Conservation (phyloP, 1,140 invertebrate genomes). For the Trichonephila clavata region DNA sequence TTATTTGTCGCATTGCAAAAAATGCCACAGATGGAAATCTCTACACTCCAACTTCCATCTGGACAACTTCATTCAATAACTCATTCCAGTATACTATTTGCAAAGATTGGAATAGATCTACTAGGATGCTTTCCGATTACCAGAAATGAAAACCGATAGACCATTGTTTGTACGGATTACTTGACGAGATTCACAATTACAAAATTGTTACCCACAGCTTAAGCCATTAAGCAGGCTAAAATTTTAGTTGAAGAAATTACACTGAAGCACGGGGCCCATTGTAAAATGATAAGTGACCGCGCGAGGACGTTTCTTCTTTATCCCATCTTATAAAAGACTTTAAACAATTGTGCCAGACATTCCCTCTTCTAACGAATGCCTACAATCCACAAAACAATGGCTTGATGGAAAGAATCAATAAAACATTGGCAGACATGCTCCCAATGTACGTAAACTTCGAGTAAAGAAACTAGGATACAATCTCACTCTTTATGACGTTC, state of each 20-base stretch:
- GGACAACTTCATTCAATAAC: background rate
- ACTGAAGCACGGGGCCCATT: slow-evolving; percentile 65
- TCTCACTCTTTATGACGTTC: too few relatives aligned
- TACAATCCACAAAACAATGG: too few relatives aligned
- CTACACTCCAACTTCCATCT: background rate
- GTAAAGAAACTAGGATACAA: too few relatives aligned
- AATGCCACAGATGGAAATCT: slow-evolving; percentile 41
- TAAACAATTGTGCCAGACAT: background rate
- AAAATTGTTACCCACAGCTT: background rate
- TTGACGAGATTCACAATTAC: slow-evolving; percentile 1
- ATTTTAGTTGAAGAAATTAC: slow-evolving; percentile 78
- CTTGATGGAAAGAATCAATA: too few relatives aligned
- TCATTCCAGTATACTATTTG: background rate
- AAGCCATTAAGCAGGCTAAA: slow-evolving; percentile 74
- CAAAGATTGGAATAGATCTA: slow-evolving; percentile 3
- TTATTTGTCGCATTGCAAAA: slow-evolving; percentile 7
- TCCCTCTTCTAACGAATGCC: background rate
- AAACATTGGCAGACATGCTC: too few relatives aligned
- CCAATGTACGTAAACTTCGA: too few relatives aligned
- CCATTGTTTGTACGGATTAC: slow-evolving; percentile 29
- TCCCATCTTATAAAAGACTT: background rate
- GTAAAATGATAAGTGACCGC: slow-evolving; percentile 75
- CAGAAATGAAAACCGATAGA: background rate
- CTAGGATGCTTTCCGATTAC: background rate
- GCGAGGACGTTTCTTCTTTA: slow-evolving; percentile 46